Percentiles rank a stretch among this genome's conserved stretches.
phyloP scores from a whole-genome alignment of 1,140 invertebrate genomes.

The Aphis gossypii region DNA sequence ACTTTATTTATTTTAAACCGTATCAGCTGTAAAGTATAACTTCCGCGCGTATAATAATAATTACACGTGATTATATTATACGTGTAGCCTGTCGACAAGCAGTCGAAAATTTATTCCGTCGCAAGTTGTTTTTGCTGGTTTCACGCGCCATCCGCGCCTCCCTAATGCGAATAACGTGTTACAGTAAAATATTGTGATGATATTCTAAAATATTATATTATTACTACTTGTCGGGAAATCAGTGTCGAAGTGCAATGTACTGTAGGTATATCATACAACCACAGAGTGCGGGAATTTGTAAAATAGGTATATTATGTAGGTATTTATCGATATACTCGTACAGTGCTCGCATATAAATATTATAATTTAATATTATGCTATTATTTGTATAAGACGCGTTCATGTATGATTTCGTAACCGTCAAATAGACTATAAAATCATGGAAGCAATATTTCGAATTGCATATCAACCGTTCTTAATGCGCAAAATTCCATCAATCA shows the following conservation, averaged over 20 bases:
- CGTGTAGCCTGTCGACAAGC: background rate
- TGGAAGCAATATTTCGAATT: background rate
- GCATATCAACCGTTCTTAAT: background rate
- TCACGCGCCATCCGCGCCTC: background rate
- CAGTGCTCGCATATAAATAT: too few species aligned
- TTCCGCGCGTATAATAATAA: background rate
- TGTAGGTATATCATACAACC: background rate
- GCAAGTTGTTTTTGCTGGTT: background rate
- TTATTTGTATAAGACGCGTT: background rate
- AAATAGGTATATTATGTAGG: too few species aligned
- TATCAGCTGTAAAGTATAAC: background rate
- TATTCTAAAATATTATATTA: background rate
- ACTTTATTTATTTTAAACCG: background rate
- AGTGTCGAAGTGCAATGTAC: background rate
- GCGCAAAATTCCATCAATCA: background rate
- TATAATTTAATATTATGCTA: background rate
- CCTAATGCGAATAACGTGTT: background rate
- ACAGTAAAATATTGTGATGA: background rate
- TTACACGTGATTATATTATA: background rate
- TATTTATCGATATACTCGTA: background rate
- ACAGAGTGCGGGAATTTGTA: background rate
- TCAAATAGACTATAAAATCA: background rate
- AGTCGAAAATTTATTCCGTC: background rate
- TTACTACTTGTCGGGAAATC: background rate
- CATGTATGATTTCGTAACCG: background rate